Base-by-base conservation (phyloP, 1,140 invertebrate species). In the Thrips palmi region DNA sequence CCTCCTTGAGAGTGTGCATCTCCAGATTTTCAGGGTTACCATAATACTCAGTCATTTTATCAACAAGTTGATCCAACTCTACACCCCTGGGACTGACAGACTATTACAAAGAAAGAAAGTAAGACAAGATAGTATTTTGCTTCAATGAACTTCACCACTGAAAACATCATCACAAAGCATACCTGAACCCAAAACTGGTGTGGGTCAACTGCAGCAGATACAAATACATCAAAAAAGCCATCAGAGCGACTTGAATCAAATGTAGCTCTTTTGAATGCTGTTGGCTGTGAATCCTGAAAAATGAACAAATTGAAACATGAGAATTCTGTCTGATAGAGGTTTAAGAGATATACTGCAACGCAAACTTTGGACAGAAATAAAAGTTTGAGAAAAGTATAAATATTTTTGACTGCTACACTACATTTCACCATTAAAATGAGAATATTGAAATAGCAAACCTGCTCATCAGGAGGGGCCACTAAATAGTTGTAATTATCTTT, bases 101-200 rank as follows among this genome's bases (percentile, higher is more conserved):
- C 51, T 67, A n/a, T n/a, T n/a, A n/a, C n/a, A n/a, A 57, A 11
- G 62, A 52, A 37, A 33, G n/a, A 40, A 33, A 3, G 4, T 20
- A 19, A 17, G 22, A 17, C 20, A 2, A 20, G 18, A 10, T 14
- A 35, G 15, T 10, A 35, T 35, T 35, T 12, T 11, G 22, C 18
- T 3, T 15, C 4, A 23, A 35, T 18, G 11, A 11, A 8, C 8
- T 20, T 20, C 11, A 18, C 6, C 4, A 7, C 4, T 4, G 4
- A 18, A 4, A 8, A 18, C n/a, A 30, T 15, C 10, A 40, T 21
- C 10, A 40, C 7, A 40, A 40, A 30, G 27, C 40, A 42, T 41
- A 85, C 66, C 59, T 89, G 83, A 12, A 87, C 60, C 80, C 83
- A 89, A 56, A 89, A 87, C 18, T 72, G 67, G 1, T 65, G 70